Evolutionary conservation across 2,888 invertebrate genomes (phyloP), one percentile per base, ranked within the genome.

Genomic region (Choreutis nemorana): DNA sequence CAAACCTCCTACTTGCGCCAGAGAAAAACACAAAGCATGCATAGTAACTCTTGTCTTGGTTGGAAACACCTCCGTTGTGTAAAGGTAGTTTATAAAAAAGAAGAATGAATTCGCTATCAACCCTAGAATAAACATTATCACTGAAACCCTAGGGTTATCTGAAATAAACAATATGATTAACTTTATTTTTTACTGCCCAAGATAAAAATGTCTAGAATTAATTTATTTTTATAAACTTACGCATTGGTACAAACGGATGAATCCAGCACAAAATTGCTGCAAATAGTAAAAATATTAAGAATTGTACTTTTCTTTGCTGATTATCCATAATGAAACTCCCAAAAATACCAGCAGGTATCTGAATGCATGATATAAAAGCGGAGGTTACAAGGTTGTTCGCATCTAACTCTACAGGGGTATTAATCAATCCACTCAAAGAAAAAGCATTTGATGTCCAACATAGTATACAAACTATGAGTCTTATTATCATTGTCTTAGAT

Each of bases 61-160:
- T 0, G 87, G 87, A 49, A 87, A 87, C 51, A 87, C 65, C 53
- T 87, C 87, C 9, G 86, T 83, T 0, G 86, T 86, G 43, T 84
- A 83, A 31, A 87, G 75, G 47, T 86, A 87, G 1, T 84, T 72
- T 14, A 83, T 80, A 24, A 73, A 70, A 48, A 87, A 86, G 25
- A 83, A 83, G 34, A 82, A 72, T 0, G 85, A 82, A 2, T 83
- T 81, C 53, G 83, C 83, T 43, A 83, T 66, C 63, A 87, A 87
- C 18, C 86, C 84, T 1, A 79, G 48, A 55, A 86, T 63, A 50
- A 83, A 87, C 23, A 83, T 53, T 0, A 67, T 28, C 22, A 85
- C 48, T 1, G 83, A 81, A 1, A 83, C 46, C 67, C 73, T 70
- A 0, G 54, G 47, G 3, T 64, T 34, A 32, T 56, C 73, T 75